Evolutionary conservation across 2,888 invertebrate species (phyloP).

Genomic region (Lissonota sp.): DNA sequence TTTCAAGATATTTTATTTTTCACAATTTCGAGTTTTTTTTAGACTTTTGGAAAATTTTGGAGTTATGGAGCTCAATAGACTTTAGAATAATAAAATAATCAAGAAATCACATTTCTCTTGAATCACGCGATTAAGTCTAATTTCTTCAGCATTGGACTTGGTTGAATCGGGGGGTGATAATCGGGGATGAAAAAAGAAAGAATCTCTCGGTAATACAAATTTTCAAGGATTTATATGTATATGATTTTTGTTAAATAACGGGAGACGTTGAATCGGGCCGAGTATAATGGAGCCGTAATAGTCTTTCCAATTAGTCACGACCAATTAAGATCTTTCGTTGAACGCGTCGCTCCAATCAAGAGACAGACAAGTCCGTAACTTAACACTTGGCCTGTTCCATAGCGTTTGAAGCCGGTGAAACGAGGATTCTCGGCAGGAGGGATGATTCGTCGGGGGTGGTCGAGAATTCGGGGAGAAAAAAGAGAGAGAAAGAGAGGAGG

Average conservation of each 20-base stretch:
- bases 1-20: no score
- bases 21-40: no score
- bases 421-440: conserved; percentile 8
- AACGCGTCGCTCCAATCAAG: conserved; percentile 71
- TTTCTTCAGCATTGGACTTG: no score
- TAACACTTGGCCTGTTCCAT: conserved; percentile 77
- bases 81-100: no score
- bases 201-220: not conserved
- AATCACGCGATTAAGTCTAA: conserved; percentile 4
- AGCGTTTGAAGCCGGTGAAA: conserved; percentile 27
- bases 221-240: not conserved
- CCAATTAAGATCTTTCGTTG: conserved; percentile 77
- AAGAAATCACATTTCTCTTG: no score
- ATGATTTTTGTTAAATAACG: conserved; percentile 14
- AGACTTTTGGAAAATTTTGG: no score
- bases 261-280: conserved; percentile 41
- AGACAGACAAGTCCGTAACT: conserved; percentile 77
- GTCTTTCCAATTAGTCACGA: conserved; percentile 78
- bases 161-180: no score
- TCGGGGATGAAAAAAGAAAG: not conserved
- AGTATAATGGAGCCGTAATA: conserved; percentile 70
- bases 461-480: not conserved
- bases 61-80: no score
- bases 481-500: not conserved
- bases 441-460: conserved; percentile 15